A percentile compares a stretch with the other conserved stretches of the same genome.
Evolutionary conservation across 2,113 vertebrate species (phyloP).

Genomic region (Abramis brama): DNA sequence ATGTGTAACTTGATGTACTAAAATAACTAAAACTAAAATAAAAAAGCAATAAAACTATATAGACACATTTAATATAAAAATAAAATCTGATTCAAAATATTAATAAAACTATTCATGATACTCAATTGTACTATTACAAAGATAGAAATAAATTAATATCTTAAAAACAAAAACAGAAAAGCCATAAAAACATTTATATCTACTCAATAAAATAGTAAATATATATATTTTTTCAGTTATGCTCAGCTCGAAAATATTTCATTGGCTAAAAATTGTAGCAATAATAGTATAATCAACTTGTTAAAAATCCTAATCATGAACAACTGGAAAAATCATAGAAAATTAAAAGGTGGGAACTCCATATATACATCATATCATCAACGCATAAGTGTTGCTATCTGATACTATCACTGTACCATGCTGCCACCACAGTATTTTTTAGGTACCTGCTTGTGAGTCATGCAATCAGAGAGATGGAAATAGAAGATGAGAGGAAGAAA

Average conservation of each 20-base stretch:
- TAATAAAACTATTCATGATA: too few species aligned
- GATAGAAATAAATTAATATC: background rate
- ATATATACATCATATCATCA: background rate
- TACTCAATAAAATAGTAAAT: too few species aligned
- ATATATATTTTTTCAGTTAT: background rate
- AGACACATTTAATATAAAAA: too few species aligned
- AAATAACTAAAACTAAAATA: too few species aligned
- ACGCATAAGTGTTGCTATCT: background rate
- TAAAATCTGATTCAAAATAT: too few species aligned
- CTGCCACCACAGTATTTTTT: background rate
- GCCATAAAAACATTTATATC: too few species aligned
- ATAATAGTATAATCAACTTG: background rate
- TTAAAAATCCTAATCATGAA: background rate
- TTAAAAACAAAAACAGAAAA: background rate
- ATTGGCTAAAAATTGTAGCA: background rate
- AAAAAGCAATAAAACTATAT: too few species aligned
- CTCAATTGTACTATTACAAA: too few species aligned
- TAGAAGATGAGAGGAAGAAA: background rate
- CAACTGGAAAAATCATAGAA: background rate
- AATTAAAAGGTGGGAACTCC: background rate
- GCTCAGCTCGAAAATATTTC: background rate
- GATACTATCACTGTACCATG: background rate
- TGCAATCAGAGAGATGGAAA: background rate
- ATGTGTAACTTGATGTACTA: too few species aligned
- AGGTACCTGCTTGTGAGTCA: conserved; percentile 7